These are phyloP conservation scores for Caretta caretta DNA, from an alignment of 2,113 vertebrate species.

Conservation along the genomic window DNA sequence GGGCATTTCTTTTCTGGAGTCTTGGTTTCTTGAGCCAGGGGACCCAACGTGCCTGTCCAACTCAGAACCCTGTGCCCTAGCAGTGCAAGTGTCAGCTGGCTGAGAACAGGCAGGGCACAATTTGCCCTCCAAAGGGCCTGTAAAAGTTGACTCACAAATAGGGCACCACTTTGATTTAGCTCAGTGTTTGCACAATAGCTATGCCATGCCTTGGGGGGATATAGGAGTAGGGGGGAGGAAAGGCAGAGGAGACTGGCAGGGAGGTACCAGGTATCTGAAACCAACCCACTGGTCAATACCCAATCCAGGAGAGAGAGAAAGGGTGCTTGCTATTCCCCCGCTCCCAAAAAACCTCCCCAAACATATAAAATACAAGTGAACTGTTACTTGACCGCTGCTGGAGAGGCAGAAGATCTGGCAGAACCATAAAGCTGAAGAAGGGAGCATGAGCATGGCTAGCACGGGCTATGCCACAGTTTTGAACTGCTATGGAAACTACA, in stretches of 20 bases:
- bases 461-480: background rate
- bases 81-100: background rate
- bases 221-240: too few relatives aligned
- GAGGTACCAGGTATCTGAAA: background rate
- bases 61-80: background rate
- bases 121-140: background rate
- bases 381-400: background rate
- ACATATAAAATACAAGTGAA: background rate
- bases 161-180: background rate
- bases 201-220: background rate
- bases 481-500: background rate
- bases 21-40: background rate
- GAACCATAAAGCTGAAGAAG: background rate
- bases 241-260: too few relatives aligned
- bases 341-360: background rate
- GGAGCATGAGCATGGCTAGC: background rate
- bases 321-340: background rate
- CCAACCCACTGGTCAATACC: background rate
- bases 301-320: background rate
- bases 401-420: background rate
- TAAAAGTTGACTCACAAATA: background rate
- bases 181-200: background rate
- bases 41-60: background rate
- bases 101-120: background rate
- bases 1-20: background rate